Evolutionary conservation across 1,140 invertebrate species (phyloP).

Genomic region (Pseudomyrmex gracilis): DNA sequence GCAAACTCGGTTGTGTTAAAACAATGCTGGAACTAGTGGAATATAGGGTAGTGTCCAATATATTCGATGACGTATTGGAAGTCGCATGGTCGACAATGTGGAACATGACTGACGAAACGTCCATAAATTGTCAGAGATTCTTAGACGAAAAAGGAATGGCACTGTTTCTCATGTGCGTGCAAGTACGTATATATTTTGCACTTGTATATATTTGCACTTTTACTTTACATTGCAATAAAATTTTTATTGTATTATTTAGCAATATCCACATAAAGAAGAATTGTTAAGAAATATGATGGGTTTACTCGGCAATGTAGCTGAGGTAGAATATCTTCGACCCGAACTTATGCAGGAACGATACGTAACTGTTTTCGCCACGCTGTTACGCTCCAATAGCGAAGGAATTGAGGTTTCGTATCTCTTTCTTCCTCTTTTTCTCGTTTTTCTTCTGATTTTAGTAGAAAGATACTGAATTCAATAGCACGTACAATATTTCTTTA

Average conservation of each 20-base stretch:
- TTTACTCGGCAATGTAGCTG: slow-evolving; percentile 97
- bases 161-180: slow-evolving; percentile 93
- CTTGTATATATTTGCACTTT: background rate
- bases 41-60: slow-evolving; percentile 89
- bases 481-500: background rate
- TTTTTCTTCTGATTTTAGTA: slow-evolving; percentile 12
- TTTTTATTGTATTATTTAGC: slow-evolving; percentile 83
- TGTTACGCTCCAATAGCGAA: slow-evolving; percentile 94
- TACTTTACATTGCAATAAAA: slow-evolving; percentile 32
- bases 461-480: background rate
- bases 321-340: slow-evolving; percentile 93
- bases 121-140: slow-evolving; percentile 96
- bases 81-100: slow-evolving; percentile 99
- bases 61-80: slow-evolving; percentile 98
- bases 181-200: slow-evolving; percentile 84
- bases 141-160: slow-evolving; percentile 94
- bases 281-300: slow-evolving; percentile 98
- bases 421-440: background rate
- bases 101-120: slow-evolving; percentile 99
- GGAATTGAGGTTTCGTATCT: slow-evolving; percentile 93
- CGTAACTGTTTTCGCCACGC: slow-evolving; percentile 93
- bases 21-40: slow-evolving; percentile 95
- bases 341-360: slow-evolving; percentile 94
- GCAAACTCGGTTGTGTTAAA: slow-evolving; percentile 94
- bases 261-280: slow-evolving; percentile 95